Percentiles rank a stretch among this genome's conserved stretches.
These are phyloP conservation scores for Entelurus aequoreus DNA, from an alignment of 2,113 vertebrate species.

Conservation along the genomic window DNA sequence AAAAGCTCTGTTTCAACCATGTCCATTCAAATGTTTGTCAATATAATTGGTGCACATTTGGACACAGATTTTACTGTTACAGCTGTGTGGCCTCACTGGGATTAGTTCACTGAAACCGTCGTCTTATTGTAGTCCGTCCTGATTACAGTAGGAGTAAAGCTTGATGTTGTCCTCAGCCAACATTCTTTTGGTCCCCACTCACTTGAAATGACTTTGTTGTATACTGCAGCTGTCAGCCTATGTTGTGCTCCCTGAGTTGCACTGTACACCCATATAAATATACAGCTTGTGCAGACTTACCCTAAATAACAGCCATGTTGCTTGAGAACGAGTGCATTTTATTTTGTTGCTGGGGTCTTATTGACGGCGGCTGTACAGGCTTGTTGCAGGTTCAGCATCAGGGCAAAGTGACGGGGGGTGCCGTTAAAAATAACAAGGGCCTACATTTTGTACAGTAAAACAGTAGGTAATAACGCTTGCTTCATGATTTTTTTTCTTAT, in stretches of 20 bases:
- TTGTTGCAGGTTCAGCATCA: background rate
- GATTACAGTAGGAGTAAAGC: background rate
- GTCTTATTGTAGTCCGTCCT: constrained; percentile 6
- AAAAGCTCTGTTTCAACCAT: too few species aligned
- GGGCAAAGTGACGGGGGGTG: background rate
- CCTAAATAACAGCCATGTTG: background rate
- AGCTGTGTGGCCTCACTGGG: background rate
- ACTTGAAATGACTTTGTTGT: background rate
- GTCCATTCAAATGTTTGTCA: too few species aligned
- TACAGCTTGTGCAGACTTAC: background rate
- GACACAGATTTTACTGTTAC: too few species aligned
- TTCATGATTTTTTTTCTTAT: background rate
- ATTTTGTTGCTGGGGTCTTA: constrained; percentile 1
- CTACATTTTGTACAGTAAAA: background rate
- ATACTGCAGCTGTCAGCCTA: too few species aligned
- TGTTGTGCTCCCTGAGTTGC: background rate
- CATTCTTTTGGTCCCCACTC: background rate
- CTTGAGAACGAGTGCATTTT: background rate
- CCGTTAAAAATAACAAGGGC: constrained; percentile 2
- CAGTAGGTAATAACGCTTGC: background rate
- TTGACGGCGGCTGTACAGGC: background rate
- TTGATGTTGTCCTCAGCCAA: too few species aligned
- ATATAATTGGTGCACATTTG: too few species aligned
- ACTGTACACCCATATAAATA: background rate
- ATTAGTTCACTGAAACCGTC: background rate